Evolutionary conservation across 2,888 invertebrate species (phyloP), one percentile per base, ranked within the genome.

Genomic region (Craniophora ligustri): DNA sequence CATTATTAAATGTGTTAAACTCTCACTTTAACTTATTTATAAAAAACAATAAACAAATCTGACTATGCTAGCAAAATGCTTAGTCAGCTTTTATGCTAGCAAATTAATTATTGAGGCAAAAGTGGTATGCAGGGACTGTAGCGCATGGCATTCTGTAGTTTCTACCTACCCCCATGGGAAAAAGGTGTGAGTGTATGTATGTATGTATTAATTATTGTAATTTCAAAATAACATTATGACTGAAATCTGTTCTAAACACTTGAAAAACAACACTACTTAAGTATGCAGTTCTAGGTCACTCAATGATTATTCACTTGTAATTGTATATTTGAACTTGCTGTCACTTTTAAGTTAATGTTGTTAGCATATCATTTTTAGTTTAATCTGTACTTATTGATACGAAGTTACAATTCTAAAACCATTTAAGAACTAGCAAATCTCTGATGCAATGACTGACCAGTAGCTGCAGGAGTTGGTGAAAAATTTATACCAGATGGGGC

Each of bases 391-490:
- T 45, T 61, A 61, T 47, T 7, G 0, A 44, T 40, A 47, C 45
- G 2, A 62, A 68, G 63, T 63, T 64, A 68, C 69, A 50, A 57
- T 50, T 39, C 21, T 34, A 21, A 46, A 16, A 19, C 36, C 5
- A 28, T 41, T 72, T 77, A 88, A 58, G 84, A 72, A 58, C 68
- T 82, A 58, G 87, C 91, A 88, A 94, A 94, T 76, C 94, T 84
- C 72, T 92, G 88, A 84, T 93, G 92, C 41, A 94, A 75, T 18
- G 91, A 87, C 70, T 91, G 91, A 7, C 70, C 72, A 19, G 94
- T 94, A 21, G 88, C 81, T 28, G 88, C 83, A 18, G 93, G 92
- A 14, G 89, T 91, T 1, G 90, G 88, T 8, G 85, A 80, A 56
- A 89, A 90, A 62, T 87, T 89, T 5, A 90, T 76, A 35, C 87